Evolutionary conservation across 1,140 invertebrate genomes (phyloP), one percentile per base, ranked within the genome.

Genomic region (Phthorimaea operculella): DNA sequence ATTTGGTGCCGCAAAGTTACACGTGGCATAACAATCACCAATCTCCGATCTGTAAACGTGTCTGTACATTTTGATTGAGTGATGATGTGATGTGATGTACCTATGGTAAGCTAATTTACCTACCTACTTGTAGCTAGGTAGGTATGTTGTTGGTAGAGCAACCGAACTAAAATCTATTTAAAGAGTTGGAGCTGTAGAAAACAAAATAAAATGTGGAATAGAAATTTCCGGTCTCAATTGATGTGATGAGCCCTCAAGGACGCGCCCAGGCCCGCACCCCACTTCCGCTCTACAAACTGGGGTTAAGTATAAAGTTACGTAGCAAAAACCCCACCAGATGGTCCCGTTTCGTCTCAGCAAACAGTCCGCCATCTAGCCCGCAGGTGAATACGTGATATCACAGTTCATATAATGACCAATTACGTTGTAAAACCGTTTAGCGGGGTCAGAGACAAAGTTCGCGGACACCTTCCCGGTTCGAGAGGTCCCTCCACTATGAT

Each of bases 181-280:
- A 10, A 12, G 36, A n/a, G 36, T 34, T 7, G 8, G n/a, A 47
- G 16, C 15, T 47, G n/a, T 47, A 11, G 14, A 55, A 65, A 55
- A 21, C 58, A 66, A 67, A 70, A 65, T 63, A 71, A 66, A 68
- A 64, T 55, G 34, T 55, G 48, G 53, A 66, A 75, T 74, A 68
- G 65, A 66, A 60, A 70, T 67, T 71, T 79, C 74, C 72, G 74
- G 70, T 72, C 60, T 62, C 57, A 69, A 70, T 68, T 52, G 60
- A 59, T 52, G 48, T 59, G n/a, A 42, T 54, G 63, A 16, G 44
- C 64, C 70, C 77, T 72, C 79, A 80, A 82, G 72, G 76, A 75
- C 76, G 59, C 72, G 63, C 76, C 76, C 71, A 74, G 59, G 21
- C 66, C 70, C 73, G 68, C 73, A 71, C 77, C 79, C 74, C 66